These are phyloP conservation scores for Conopomorpha cramerella DNA, from an alignment of 1,140 invertebrate genomes.

Conservation along the genomic window DNA sequence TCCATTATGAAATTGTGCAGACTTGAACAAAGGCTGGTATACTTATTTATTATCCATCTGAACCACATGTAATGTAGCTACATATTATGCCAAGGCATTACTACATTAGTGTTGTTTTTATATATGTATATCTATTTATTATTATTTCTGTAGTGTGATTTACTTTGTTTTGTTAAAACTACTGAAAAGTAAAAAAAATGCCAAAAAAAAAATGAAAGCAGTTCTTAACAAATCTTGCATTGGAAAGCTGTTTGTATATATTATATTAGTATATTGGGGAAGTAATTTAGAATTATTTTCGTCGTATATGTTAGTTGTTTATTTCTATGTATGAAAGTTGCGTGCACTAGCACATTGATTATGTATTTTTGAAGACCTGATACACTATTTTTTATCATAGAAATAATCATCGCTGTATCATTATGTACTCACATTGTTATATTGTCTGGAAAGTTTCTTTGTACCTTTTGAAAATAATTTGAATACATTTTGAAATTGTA, in stretches of 20 bases:
- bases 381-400: no score
- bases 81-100: no score
- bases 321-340: constrained; percentile 15
- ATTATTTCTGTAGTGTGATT: constrained; percentile 52
- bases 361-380: no score
- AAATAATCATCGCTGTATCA: constrained; percentile 6
- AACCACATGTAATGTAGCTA: constrained; percentile 26
- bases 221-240: constrained; percentile 28
- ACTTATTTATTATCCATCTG: no score
- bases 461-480: no score
- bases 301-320: constrained; percentile 11
- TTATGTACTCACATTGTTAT: constrained; percentile 8
- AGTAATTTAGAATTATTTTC: constrained; percentile 42
- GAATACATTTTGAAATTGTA: no score
- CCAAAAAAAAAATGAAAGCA: constrained; percentile 30
- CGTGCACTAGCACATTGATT: constrained; percentile 1
- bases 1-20: no score
- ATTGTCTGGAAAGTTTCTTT: constrained; percentile 16
- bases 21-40: no score
- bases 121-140: no score
- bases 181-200: constrained; percentile 36
- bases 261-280: constrained; percentile 39
- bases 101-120: constrained; percentile 48
- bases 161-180: constrained; percentile 45
- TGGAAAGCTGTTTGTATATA: constrained; percentile 42